A percentile compares a stretch with the other conserved stretches of the same genome.
Evolutionary conservation across 92 coral and sea anemone genomes (phyloP).

Genomic region (Plumapathes pennacea): DNA sequence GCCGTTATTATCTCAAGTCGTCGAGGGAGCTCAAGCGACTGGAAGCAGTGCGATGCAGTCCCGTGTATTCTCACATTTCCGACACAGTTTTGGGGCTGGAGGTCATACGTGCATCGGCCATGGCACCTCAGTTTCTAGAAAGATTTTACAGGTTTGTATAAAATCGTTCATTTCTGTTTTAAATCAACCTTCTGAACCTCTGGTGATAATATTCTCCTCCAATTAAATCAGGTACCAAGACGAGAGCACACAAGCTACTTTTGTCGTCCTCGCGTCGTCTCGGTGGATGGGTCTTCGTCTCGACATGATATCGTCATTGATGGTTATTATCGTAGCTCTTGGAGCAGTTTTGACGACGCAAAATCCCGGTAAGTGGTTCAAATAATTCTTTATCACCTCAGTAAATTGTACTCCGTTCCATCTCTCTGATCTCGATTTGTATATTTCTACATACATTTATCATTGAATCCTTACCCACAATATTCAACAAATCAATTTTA

Average conservation of each 20-base stretch:
- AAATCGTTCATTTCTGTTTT: too few species aligned
- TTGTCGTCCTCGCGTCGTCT: not conserved
- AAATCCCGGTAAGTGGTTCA: not conserved
- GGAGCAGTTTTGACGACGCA: not conserved
- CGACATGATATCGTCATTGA: not conserved
- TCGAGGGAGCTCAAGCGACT: constrained; percentile 19
- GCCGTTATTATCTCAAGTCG: constrained; percentile 1
- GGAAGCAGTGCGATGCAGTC: constrained; percentile 2
- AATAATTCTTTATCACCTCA: too few species aligned
- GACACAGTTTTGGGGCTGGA: constrained; percentile 19
- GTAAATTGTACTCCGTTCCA: too few species aligned
- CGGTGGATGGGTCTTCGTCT: not conserved
- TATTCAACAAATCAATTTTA: too few species aligned
- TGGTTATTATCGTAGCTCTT: not conserved
- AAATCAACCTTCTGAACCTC: too few species aligned
- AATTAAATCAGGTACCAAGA: not conserved
- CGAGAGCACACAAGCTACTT: not conserved
- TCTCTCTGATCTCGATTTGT: too few species aligned
- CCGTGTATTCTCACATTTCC: constrained; percentile 7
- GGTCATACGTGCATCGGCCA: constrained; percentile 5
- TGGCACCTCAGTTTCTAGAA: too few species aligned
- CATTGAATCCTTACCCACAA: too few species aligned
- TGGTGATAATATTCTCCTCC: too few species aligned
- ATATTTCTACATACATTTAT: too few species aligned
- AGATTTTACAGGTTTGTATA: too few species aligned